Conservation (phyloP, 2,113 vertebrate genomes). For the Halichoerus grypus region DNA sequence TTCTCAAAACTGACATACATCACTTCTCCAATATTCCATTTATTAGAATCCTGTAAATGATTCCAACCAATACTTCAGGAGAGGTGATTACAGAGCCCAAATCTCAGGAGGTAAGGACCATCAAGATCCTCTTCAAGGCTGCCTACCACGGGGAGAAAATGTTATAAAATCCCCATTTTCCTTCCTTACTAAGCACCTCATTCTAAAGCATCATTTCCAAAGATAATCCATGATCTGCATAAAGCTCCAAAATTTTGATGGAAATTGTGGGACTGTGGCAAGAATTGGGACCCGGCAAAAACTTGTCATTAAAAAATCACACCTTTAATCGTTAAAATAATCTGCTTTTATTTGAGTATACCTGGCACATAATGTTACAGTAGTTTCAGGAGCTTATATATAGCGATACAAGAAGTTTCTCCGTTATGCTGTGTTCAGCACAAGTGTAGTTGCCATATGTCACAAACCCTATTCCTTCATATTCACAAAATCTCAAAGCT, state of each 20-base stretch:
- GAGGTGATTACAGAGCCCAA: neutral
- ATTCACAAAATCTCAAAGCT: conserved; percentile 83
- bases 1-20: neutral
- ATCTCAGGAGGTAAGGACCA: neutral
- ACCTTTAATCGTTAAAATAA: neutral
- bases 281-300: neutral
- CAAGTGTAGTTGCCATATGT: neutral
- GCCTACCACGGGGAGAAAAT: neutral
- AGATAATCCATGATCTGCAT: neutral
- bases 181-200: neutral
- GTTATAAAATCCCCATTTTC: neutral
- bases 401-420: neutral
- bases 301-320: neutral
- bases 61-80: neutral
- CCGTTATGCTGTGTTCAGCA: neutral
- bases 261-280: neutral
- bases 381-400: neutral
- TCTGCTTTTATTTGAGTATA: neutral
- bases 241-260: neutral
- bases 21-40: neutral
- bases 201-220: neutral
- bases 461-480: conserved; percentile 21
- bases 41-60: neutral
- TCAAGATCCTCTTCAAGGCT: neutral
- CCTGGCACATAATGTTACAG: neutral